Base-by-base conservation (phyloP, 1,140 invertebrate species). In the Ceratina calcarata region DNA sequence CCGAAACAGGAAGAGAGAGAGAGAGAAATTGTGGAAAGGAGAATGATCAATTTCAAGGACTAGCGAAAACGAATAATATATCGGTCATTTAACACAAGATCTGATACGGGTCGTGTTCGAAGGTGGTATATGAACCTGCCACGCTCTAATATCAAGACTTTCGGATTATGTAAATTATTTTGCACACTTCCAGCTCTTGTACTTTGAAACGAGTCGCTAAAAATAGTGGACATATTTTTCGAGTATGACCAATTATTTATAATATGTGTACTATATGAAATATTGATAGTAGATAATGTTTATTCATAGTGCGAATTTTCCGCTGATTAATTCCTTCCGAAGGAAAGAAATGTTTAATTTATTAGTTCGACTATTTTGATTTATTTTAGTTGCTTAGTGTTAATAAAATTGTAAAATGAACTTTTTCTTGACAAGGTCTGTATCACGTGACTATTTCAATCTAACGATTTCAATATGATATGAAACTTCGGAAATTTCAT, bases 91-190 rank as follows among this genome's bases (percentile, higher is more conserved):
- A 78, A 78, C 69, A 72, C 76, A 55, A 78, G 76, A 78, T 78
- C 76, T 78, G 76, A 78, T 78, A 78, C 3, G 55, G 68, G n/a
- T 32, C 60, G 74, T 76, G 79, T 79, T 55, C 73, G 22, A 69
- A 68, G 65, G 72, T 83, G 80, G 55, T 85, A 68, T 71, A 78
- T 75, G 84, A 82, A 86, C 75, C 84, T 85, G 75, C 66, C 78
- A 69, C 69, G 49, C 49, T 74, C 69, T 60, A 73, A 64, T 78
- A 78, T 20, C 76, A n/a, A 45, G 68, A 65, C 76, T 72, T 78
- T 78, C 76, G 58, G 69, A 72, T 78, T 72, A 62, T 78, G 69
- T 78, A 78, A 78, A 72, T 78, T 65, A 72, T 55, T 78, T 72
- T 49, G 6, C 76, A 27, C 68, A 18, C 62, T 78, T 70, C 49